phyloP scores from a whole-genome alignment of 2,888 invertebrate genomes.

The Thumatha senex region DNA sequence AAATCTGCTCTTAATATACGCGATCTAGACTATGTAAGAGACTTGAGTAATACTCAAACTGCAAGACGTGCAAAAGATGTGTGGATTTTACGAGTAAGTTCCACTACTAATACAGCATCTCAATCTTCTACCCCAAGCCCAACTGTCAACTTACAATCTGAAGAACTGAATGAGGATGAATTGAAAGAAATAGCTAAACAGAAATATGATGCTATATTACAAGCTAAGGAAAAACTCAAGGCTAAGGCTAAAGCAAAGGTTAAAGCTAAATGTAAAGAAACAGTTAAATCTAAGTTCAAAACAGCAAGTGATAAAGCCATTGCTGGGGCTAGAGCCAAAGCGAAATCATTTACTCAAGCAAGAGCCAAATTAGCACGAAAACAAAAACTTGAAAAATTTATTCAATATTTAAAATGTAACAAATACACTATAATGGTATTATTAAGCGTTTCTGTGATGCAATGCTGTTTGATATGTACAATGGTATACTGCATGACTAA shows the following conservation, averaged over 20 bases:
- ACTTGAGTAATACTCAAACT: constrained; percentile 17
- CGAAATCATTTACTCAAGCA: background rate
- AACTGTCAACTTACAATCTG: background rate
- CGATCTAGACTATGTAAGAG: constrained; percentile 58
- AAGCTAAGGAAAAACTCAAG: background rate
- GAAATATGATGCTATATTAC: background rate
- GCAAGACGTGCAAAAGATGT: background rate
- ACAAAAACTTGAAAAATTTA: background rate
- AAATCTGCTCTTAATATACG: constrained; percentile 39
- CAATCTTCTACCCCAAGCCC: background rate
- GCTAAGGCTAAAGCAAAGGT: background rate
- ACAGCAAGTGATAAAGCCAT: background rate
- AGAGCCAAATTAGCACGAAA: background rate
- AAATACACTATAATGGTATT: constrained; percentile 27
- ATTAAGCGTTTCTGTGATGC: constrained; percentile 44
- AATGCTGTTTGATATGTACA: constrained; percentile 59
- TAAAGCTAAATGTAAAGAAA: background rate
- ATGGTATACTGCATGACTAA: constrained; percentile 53
- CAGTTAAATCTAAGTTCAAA: background rate
- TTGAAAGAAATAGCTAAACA: background rate
- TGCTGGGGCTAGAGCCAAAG: background rate
- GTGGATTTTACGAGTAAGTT: background rate
- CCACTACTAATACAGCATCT: background rate
- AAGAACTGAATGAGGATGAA: background rate
- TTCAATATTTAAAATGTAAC: background rate